phyloP scores from a whole-genome alignment of 2,888 invertebrate species.

The Torymus tubicola region DNA sequence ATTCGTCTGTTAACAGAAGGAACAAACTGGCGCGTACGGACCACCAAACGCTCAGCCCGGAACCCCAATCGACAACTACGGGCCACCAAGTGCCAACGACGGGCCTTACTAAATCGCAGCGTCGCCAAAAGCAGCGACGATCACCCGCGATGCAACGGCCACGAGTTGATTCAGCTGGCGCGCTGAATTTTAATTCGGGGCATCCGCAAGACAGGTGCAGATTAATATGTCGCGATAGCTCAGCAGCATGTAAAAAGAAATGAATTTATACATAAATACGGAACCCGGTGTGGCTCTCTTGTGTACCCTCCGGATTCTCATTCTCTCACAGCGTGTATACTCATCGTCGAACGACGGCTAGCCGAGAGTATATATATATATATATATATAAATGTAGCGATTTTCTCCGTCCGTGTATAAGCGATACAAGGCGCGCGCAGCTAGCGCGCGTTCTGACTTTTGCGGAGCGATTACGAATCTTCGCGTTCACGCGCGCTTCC shows the following conservation, averaged over 20 bases:
- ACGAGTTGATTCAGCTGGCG: too few species aligned
- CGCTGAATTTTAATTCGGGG: too few species aligned
- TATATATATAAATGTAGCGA: too few species aligned
- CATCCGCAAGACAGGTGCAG: too few species aligned
- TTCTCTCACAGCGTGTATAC: neutral
- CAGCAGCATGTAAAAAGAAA: too few species aligned
- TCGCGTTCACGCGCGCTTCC: neutral
- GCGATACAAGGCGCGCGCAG: too few species aligned
- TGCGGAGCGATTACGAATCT: constrained; percentile 35
- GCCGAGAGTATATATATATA: neutral
- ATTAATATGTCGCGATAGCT: too few species aligned
- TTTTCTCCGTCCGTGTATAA: too few species aligned
- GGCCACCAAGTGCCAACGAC: constrained; percentile 72
- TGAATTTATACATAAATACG: too few species aligned
- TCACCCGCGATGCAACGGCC: too few species aligned
- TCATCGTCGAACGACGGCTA: neutral
- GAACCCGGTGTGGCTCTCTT: too few species aligned
- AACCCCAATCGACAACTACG: constrained; percentile 76
- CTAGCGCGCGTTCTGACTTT: neutral
- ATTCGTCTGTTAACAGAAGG: constrained; percentile 65
- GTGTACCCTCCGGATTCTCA: neutral
- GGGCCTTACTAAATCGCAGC: constrained; percentile 46
- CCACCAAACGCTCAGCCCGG: constrained; percentile 72
- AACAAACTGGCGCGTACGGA: constrained; percentile 70
- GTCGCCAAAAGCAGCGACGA: too few species aligned